phyloP scores from a whole-genome alignment of 2,888 invertebrate species.

The Tipula confusa region DNA sequence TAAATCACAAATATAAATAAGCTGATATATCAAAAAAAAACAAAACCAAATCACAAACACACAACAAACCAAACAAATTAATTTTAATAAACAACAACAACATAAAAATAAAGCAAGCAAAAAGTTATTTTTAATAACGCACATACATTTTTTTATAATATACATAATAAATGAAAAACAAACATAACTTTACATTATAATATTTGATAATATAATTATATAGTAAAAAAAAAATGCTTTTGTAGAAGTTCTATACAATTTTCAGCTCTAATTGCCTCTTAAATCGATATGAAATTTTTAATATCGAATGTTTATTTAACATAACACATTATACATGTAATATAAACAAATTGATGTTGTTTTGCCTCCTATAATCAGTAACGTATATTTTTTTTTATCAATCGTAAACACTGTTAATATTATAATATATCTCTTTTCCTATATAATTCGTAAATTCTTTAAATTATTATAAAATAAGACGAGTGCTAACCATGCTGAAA shows the following conservation, averaged over 20 bases:
- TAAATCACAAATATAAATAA: neutral
- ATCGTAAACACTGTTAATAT: no score
- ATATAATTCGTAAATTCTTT: neutral
- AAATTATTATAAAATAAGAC: neutral
- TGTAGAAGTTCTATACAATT: neutral
- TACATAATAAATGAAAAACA: neutral
- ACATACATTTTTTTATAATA: neutral
- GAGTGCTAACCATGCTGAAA: neutral
- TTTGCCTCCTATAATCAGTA: neutral
- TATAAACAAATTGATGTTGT: neutral
- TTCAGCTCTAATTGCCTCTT: neutral
- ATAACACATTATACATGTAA: no score
- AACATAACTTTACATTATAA: neutral
- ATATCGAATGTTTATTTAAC: neutral
- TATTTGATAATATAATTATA: neutral
- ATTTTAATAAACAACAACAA: neutral
- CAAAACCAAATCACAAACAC: no score
- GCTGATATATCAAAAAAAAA: neutral
- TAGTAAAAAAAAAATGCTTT: neutral
- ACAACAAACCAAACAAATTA: neutral
- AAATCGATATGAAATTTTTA: neutral
- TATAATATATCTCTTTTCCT: neutral
- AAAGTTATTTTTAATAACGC: constrained; percentile 14
- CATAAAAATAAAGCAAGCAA: neutral
- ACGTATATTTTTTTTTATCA: neutral